A percentile compares a stretch with the other conserved stretches of the same genome.
These are phyloP conservation scores for Anser brachyrhynchus DNA, from an alignment of 2,113 vertebrate genomes.

Conservation along the genomic window DNA sequence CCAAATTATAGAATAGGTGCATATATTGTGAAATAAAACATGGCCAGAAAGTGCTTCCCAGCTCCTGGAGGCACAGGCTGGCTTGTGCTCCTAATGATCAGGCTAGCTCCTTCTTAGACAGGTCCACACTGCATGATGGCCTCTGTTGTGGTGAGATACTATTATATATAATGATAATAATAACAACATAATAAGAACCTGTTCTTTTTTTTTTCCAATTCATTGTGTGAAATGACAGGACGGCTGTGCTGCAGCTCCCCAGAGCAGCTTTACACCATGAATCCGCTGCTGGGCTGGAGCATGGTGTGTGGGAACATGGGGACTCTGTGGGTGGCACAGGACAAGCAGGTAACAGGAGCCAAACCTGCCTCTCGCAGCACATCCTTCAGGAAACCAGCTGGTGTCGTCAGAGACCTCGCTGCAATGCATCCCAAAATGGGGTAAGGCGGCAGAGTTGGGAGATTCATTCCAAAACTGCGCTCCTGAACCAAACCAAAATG, in stretches of 20 bases:
- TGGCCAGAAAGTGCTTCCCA: not conserved
- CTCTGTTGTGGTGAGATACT: not conserved
- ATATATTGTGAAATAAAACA: not conserved
- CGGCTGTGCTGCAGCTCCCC: not conserved
- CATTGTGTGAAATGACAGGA: fast-evolving
- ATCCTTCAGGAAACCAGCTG: not conserved
- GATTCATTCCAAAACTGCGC: not conserved
- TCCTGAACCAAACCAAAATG: not conserved
- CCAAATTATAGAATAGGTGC: not conserved
- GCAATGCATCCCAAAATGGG: not conserved
- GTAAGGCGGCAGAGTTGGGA: not conserved
- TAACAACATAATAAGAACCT: not conserved
- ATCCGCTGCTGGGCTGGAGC: not conserved
- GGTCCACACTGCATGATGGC: not conserved
- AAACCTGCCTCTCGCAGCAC: not conserved
- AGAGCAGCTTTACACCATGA: fast-evolving
- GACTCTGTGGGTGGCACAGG: not conserved
- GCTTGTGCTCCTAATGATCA: not conserved
- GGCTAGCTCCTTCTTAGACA: not conserved
- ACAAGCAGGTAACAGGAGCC: not conserved
- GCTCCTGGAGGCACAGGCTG: not conserved
- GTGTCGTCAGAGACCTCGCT: not conserved
- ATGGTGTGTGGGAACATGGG: fast-evolving
- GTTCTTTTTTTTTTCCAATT: not conserved
- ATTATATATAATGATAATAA: not conserved